phyloP scores from a whole-genome alignment of 2,797 vertebrate genomes.

The Darevskia mixta region DNA sequence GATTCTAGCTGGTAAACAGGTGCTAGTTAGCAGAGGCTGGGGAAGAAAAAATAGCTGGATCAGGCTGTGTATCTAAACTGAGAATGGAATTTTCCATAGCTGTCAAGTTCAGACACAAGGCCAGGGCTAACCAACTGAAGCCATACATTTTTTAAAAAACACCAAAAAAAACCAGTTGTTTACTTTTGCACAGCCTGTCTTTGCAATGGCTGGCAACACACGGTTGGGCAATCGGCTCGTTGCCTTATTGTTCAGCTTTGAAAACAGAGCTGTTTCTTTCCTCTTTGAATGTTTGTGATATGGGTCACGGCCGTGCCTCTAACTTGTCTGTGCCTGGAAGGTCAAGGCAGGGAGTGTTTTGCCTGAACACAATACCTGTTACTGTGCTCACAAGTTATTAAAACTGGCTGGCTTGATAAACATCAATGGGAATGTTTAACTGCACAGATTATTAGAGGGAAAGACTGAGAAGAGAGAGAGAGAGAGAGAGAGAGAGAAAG shows the following conservation, averaged over 20 bases:
- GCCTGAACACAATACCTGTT: conserved; percentile 1
- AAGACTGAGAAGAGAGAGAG: conserved; percentile 11
- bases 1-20: conserved; percentile 11
- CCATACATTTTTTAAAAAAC: conserved; percentile 15
- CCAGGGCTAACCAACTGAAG: conserved; percentile 26
- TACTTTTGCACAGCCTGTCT: conserved; percentile 44
- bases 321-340: conserved; percentile 28
- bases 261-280: background rate
- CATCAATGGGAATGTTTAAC: background rate
- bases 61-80: background rate
- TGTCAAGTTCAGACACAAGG: conserved; percentile 18
- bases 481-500: too few relatives aligned
- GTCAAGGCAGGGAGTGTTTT: conserved; percentile 24
- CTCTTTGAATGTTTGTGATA: conserved; percentile 48
- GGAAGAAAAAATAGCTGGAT: background rate
- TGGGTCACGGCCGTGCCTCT: conserved; percentile 24
- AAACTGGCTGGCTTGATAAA: background rate
- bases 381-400: conserved; percentile 20
- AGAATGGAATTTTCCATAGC: conserved; percentile 14
- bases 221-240: conserved; percentile 26
- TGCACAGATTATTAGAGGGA: background rate
- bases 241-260: conserved; percentile 47
- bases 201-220: conserved; percentile 53
- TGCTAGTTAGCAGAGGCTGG: background rate
- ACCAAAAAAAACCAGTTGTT: background rate